Base-by-base conservation (phyloP, 1,140 invertebrate genomes). In the Drosophila asahinai region DNA sequence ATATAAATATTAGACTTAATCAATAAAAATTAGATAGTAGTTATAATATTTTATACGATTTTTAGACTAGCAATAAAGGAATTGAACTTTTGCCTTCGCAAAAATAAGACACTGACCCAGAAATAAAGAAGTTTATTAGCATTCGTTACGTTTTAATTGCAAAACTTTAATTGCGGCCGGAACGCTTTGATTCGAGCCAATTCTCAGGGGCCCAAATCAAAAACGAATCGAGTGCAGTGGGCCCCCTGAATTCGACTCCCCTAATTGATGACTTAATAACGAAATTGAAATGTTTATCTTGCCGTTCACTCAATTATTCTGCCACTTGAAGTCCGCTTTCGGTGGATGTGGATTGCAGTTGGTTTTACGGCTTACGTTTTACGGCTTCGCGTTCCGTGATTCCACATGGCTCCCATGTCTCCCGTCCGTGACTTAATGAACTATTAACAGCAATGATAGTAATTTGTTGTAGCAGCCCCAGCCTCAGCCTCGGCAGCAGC, bases 371-470 rank as follows among this genome's bases (percentile, higher is more conserved):
- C 40, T 67, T 64, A 48, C 33, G 61, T 68, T 82, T 83, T 83
- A 77, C 81, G 77, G 80, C 36, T 79, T 47, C 82, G 80, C 81
- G 81, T 83, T 84, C 77, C 79, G 64, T 77, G 74, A 77, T 77
- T 78, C 75, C 75, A 77, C 76, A 77, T 70, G 75, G 75, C 72
- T 77, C 30, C 73, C 84, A 80, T 78, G 77, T 64, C 58, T 78
- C 77, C 62, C 72, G 72, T 90, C 86, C 86, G 86, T 90, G 86
- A 90, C 86, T 90, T 90, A 90, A 90, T 90, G 86, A 90, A 90
- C 86, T 90, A 89, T 89, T 89, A 89, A 89, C 86, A 90, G 86
- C 86, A 89, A 89, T 89, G 86, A 89, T 89, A 90, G 86, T 90
- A 89, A 89, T 89, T 89, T 89, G 86, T 89, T 90, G 86, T 63